Evolutionary conservation across 2,797 vertebrate species (phyloP), one percentile per base, ranked within the genome.

Genomic region (Parauchenoglanis punctatus): DNA sequence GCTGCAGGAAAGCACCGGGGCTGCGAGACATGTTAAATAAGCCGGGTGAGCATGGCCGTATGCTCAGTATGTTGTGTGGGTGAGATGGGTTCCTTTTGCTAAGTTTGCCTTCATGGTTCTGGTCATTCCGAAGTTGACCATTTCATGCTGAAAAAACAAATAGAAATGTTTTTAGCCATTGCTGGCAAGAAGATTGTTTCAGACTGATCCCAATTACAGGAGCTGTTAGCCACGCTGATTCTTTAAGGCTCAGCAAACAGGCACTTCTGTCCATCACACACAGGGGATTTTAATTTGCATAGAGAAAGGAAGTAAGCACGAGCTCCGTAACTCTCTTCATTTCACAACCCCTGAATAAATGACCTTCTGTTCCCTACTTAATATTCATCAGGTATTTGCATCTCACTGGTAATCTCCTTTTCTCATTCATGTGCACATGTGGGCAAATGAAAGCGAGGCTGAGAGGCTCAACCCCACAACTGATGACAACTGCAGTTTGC

Each of bases 201-300:
- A 83, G 91, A 92, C 93, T 93, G 93, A 96, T 94, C 94, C 93
- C 94, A 95, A 95, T 95, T 96, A 95, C 91, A 87, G 90, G 93
- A 93, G 91, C 94, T 93, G 95, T 95, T 94, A 94, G 90, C 91
- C 89, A 94, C 93, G 92, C 93, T 94, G 95, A 95, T 95, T 95
- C 91, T 90, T 89, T 85, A 92, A 92, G 94, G 92, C 94, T 91
- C 84, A 76, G 90, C 93, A 93, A 92, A 93, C 93, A 93, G 67
- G 85, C 90, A 91, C 87, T 89, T 92, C 91, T 90, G 92, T 93
- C 93, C 92, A 93, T 93, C 91, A 81, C 88, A 86, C 88, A 88
- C 89, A 86, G 84, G 88, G 89, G 87, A 91, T 93, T 94, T 94
- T 91, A 92, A 94, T 87, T 82, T 44, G 89, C 84, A 90, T 91